Base-by-base conservation (phyloP, 2,797 vertebrate species). In the Megaceryle alcyon region DNA sequence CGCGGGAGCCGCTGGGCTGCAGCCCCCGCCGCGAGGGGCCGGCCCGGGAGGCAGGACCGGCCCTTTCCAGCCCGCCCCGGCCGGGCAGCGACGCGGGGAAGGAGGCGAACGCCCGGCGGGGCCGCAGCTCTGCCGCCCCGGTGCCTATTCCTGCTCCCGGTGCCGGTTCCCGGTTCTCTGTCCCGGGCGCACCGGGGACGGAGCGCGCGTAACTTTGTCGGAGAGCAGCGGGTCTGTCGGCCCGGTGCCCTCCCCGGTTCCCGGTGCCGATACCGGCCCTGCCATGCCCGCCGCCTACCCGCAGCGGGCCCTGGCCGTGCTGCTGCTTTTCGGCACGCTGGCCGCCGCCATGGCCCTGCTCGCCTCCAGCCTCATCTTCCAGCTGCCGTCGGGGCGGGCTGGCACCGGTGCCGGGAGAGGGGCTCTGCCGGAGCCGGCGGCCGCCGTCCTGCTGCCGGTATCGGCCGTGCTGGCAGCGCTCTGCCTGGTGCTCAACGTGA, bases 291-390 rank as follows among this genome's bases (percentile, higher is more conserved):
- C 89, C 35, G 2, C 46, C 3, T 95, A 94, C 90, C 63, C 69
- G 5, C 90, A 77, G 49, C 43, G 64, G 23, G 64, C 64, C 31
- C 64, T 66, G 87, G 64, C 76, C 73, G 87, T 88, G 9, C 93
- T 94, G 43, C 35, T 86, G 76, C 93, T 92, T 5, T 85, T 96
- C 29, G 93, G 92, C 3, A 65, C 82, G 0, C 75, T 99, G 41
- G 98, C 99, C 11, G 98, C 98, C 3, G 97, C 99, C 95, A 98
- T 99, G 98, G 98, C 98, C 4, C 97, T 98, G 17, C 96, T 99
- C 78, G 98, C 99, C 65, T 98, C 98, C 78, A 97, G 98, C 94
- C 96, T 99, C 96, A 98, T 99, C 91, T 98, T 99, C 95, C 99
- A 99, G 98, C 98, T 99, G 15, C 98, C 98, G 90, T 95, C 98